Base-by-base conservation (phyloP, 2,888 invertebrate species). In the Epirrhoe alternata region DNA sequence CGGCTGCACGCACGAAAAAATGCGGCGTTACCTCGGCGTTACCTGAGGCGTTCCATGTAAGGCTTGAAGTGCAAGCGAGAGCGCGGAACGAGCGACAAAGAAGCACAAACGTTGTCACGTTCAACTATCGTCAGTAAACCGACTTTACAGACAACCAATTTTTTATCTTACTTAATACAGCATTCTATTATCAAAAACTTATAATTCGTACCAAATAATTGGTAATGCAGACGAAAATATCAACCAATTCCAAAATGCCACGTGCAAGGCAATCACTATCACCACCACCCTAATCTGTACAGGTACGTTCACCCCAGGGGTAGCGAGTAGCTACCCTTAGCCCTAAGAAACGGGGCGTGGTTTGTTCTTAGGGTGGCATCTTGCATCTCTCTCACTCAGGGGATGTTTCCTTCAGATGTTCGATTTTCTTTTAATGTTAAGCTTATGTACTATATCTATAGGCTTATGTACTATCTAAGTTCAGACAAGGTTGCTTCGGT, bases 311-410 rank as follows among this genome's bases (percentile, higher is more conserved):
- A 85, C 85, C 84, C 74, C 68, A 71, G 72, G 76, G 72, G 79
- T 79, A 81, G 76, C 75, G 76, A 71, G 79, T 79, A 81, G 76
- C 75, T 77, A 78, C 83, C 80, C 82, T 81, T 64, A 70, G 74
- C 77, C 75, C 82, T 78, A 82, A 87, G 88, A 88, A 87, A 87
- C 83, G 78, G 81, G 88, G 88, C 87, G 88, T 85, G 87, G 83
- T 70, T 54, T 47, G 33, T 61, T 78, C 77, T 77, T 78, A 77
- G 85, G 82, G 84, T 78, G 84, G 82, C 57, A 73, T 78, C 75
- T 75, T 76, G 75, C 80, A 77, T 87, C 87, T 78, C 83, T 70
- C 77, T 87, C 82, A 71, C 50, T 73, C 83, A 24, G 61, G 60
- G 67, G 67, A 69, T 70, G 63, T 63, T 71, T 62, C 56, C 65